Evolutionary conservation across 2,113 vertebrate genomes (phyloP).

Genomic region (Pelodiscus sinensis): DNA sequence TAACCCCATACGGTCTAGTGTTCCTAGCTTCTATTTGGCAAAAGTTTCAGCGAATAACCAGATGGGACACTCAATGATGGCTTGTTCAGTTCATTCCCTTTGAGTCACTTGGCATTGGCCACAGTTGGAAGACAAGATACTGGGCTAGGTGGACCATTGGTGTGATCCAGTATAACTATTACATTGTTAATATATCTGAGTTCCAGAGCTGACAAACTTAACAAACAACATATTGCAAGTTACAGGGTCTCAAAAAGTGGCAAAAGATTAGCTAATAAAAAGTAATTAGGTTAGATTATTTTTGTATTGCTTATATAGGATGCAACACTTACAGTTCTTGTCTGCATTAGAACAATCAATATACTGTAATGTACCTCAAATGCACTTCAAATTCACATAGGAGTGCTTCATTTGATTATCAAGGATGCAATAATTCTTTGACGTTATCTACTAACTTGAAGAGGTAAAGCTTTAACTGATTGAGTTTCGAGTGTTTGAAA

Average conservation of each 20-base stretch:
- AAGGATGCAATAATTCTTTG: rapidly evolving
- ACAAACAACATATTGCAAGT: background rate
- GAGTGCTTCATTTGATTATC: background rate
- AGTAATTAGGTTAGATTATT: rapidly evolving
- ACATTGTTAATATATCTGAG: background rate
- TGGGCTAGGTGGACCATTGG: background rate
- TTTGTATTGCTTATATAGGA: background rate
- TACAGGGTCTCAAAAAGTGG: conserved; percentile 18
- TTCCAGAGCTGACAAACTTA: background rate
- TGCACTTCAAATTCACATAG: background rate
- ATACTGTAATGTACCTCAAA: background rate
- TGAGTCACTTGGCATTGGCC: background rate
- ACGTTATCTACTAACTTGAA: background rate
- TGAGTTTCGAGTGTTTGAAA: background rate
- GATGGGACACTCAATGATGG: background rate
- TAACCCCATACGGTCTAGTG: too few species aligned
- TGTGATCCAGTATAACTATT: background rate
- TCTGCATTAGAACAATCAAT: background rate
- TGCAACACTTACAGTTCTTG: background rate
- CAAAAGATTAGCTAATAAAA: conserved; percentile 29
- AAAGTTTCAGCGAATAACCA: too few species aligned
- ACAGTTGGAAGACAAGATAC: background rate
- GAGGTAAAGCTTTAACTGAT: background rate
- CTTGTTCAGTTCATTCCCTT: background rate
- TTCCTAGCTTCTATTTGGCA: too few species aligned